phyloP scores from a whole-genome alignment of 2,888 invertebrate genomes.

The Apamea crenata region DNA sequence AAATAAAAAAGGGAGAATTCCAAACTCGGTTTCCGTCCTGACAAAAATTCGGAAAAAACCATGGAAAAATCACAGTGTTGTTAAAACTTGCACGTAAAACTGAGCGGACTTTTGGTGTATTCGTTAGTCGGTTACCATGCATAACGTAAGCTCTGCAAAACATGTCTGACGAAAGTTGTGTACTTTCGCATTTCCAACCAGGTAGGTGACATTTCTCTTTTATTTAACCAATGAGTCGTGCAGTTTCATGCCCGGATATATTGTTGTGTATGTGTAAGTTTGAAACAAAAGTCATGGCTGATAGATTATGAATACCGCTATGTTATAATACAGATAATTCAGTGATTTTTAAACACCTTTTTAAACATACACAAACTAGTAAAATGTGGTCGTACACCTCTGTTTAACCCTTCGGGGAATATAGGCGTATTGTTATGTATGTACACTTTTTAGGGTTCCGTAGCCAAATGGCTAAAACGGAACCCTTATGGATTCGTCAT shows the following conservation, averaged over 20 bases:
- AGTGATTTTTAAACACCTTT: background rate
- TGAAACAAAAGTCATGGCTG: background rate
- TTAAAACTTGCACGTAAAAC: constrained; percentile 83
- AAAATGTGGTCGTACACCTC: background rate
- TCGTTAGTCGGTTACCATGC: constrained; percentile 75
- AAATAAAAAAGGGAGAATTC: constrained; percentile 40
- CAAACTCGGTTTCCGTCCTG: constrained; percentile 71
- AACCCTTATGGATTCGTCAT: too few species aligned
- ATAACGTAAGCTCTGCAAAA: constrained; percentile 59
- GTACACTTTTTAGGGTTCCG: too few species aligned
- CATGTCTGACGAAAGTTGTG: constrained; percentile 44
- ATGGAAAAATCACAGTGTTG: constrained; percentile 77
- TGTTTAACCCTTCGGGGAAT: background rate
- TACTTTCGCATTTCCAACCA: constrained; percentile 40
- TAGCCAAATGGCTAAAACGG: too few species aligned
- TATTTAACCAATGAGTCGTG: constrained; percentile 13
- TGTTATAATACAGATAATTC: background rate
- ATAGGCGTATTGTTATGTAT: background rate
- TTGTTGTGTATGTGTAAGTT: background rate
- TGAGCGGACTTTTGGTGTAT: constrained; percentile 77
- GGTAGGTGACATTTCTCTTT: constrained; percentile 25
- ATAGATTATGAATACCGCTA: background rate
- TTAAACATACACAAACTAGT: background rate
- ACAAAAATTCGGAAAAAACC: constrained; percentile 74
- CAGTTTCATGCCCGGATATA: background rate